Base-by-base conservation (phyloP, 2,113 vertebrate species). In the Lathamus discolor region DNA sequence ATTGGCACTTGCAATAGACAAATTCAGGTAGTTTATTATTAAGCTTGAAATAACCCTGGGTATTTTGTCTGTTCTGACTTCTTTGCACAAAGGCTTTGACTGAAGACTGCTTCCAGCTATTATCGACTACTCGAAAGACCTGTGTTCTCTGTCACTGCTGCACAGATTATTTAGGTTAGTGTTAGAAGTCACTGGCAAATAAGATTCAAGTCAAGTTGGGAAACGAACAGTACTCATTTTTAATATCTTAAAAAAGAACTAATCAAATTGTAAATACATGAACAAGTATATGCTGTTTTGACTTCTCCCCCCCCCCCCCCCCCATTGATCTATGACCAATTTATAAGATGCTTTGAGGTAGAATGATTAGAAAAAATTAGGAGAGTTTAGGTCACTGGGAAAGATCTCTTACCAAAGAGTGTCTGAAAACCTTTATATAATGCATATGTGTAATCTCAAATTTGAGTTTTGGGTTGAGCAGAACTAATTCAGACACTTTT, bases 321-420 rank as follows among this genome's bases (percentile, higher is more conserved):
- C 31, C 55, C 33, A 33, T 82, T 70, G 81, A 84, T 75, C 44
- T 54, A 39, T 20, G 67, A 37, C 31, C 6, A 61, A 51, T 67
- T 86, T 91, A 63, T 33, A 46, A 87, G 37, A 6, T 72, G 28
- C 63, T 81, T 88, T 88, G 86, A 83, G 92, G 74, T 90, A 63
- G 83, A 94, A 88, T 76, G 76, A 64, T 82, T 73, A 88, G 33
- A 88, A 91, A 89, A 96, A 96, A 80, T 63, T 72, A 33, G 80
- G 57, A 41, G 9, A 6, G 16, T 70, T 93, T 69, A 66, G 66
- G 62, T 90, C 51, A 82, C 92, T 96, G 94, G 88, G 76, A 93
- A 88, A 75, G 4, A 24, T 51, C 19, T 72, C 57, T 92, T 64
- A 57, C 39, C 49, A 78, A 44, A 88, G 46, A 76, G 7, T 80